phyloP scores from a whole-genome alignment of 2,797 vertebrate genomes.

The Notolepis coatsorum region DNA sequence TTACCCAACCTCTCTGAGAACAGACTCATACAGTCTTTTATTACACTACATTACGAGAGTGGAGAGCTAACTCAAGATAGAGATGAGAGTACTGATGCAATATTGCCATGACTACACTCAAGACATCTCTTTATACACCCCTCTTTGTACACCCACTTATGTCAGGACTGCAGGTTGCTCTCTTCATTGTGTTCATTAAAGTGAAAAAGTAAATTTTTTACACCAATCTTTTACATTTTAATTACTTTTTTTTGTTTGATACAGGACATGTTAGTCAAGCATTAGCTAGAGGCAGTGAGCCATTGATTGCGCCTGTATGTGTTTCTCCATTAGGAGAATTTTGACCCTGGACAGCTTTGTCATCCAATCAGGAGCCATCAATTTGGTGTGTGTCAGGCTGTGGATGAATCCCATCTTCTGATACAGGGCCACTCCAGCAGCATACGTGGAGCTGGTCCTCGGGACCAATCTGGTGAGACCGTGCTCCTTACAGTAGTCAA shows the following conservation, averaged over 20 bases:
- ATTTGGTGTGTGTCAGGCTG: background rate
- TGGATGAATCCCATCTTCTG: constrained; percentile 69
- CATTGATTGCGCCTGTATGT: constrained; percentile 29
- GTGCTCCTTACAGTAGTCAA: constrained; percentile 69
- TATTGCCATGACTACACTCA: background rate
- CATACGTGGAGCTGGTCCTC: constrained; percentile 66
- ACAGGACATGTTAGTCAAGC: too few species aligned
- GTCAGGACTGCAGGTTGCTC: background rate
- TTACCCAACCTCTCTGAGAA: too few species aligned
- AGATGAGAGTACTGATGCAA: background rate
- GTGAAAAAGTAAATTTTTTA: background rate
- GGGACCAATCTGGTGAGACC: constrained; percentile 70
- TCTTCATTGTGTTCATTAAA: background rate
- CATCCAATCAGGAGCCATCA: too few species aligned
- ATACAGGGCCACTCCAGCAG: constrained; percentile 68
- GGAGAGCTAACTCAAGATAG: background rate
- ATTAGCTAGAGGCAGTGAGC: too few species aligned
- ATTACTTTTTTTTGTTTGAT: too few species aligned
- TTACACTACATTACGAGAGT: background rate
- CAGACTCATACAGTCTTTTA: background rate
- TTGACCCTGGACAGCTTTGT: constrained; percentile 31
- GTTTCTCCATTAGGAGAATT: constrained; percentile 69
- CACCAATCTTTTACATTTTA: too few species aligned
- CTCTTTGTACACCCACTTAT: too few species aligned
- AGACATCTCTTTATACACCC: background rate